Conservation (phyloP, 92 coral and sea anemone genomes). For the Siderastrea radians region DNA sequence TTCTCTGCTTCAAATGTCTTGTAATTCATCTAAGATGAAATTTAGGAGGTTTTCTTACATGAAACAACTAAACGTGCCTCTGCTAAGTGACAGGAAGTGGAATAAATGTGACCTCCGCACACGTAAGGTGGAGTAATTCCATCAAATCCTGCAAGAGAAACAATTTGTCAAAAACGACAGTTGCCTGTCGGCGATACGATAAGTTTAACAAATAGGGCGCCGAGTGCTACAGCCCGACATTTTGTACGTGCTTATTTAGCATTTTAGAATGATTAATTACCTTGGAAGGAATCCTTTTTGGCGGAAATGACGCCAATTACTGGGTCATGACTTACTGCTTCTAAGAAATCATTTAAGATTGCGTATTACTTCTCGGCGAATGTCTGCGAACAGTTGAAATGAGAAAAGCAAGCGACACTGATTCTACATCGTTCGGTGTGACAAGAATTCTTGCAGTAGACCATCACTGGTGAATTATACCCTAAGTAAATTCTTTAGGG, state of each 20-base stretch:
- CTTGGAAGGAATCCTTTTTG: constrained; percentile 26
- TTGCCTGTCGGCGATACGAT: constrained; percentile 32
- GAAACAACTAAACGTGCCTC: background rate
- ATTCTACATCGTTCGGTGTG: constrained; percentile 2
- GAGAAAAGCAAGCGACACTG: background rate
- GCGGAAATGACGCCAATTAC: constrained; percentile 58
- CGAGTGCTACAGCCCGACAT: constrained; percentile 13
- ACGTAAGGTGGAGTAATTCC: constrained; percentile 21
- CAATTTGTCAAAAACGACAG: constrained; percentile 52
- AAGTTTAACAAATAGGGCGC: constrained; percentile 29
- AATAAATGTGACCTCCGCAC: background rate
- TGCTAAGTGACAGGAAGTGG: background rate
- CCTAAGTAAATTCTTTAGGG: too few relatives aligned
- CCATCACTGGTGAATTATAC: too few relatives aligned
- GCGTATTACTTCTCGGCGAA: constrained; percentile 19
- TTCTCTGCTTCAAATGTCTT: too few relatives aligned
- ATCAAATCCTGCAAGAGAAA: constrained; percentile 18
- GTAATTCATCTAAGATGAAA: too few relatives aligned
- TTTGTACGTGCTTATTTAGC: constrained; percentile 49
- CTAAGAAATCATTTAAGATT: constrained; percentile 14
- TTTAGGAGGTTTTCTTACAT: background rate
- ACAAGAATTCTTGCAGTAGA: background rate
- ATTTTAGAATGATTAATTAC: constrained; percentile 33
- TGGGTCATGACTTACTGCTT: constrained; percentile 43
- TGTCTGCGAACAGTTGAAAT: background rate